These are phyloP conservation scores for Cyprinodon brontotheroides DNA, from an alignment of 2,113 vertebrate species.

Conservation along the genomic window DNA sequence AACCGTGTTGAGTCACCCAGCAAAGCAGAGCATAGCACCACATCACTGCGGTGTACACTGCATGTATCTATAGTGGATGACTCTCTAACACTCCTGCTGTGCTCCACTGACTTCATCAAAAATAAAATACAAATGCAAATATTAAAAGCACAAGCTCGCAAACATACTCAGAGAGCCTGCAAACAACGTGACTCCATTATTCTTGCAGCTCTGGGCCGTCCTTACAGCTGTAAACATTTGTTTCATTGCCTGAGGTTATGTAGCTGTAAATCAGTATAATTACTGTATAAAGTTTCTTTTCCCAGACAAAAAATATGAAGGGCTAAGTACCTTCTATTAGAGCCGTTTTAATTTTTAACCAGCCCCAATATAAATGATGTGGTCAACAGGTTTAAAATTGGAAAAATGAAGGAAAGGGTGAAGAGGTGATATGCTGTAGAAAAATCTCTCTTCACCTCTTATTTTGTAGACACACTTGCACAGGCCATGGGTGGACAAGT, in stretches of 20 bases:
- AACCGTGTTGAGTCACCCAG: slow-evolving; percentile 53
- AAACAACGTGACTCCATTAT: slow-evolving; percentile 7
- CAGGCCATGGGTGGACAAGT: background rate
- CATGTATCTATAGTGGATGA: slow-evolving; percentile 25
- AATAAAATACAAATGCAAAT: slow-evolving; percentile 6
- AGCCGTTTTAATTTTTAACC: background rate
- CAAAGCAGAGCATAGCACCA: slow-evolving; percentile 44
- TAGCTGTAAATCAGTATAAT: slow-evolving; percentile 47
- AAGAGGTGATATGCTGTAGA: background rate
- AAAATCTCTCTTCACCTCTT: background rate
- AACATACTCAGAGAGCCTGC: background rate
- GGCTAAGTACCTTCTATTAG: background rate
- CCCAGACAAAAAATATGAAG: background rate
- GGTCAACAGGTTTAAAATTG: slow-evolving; percentile 20
- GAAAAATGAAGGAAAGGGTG: background rate
- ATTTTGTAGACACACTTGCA: background rate
- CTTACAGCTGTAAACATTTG: background rate
- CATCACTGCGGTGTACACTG: slow-evolving; percentile 22
- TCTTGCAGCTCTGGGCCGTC: background rate
- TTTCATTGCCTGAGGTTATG: slow-evolving; percentile 19
- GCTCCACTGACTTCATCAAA: slow-evolving; percentile 31
- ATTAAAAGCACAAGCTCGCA: background rate
- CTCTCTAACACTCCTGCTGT: slow-evolving; percentile 32
- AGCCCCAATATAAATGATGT: background rate
- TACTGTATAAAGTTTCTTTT: slow-evolving; percentile 14